Conservation (phyloP, 1,140 invertebrate genomes). For the Zaprionus ornatus region DNA sequence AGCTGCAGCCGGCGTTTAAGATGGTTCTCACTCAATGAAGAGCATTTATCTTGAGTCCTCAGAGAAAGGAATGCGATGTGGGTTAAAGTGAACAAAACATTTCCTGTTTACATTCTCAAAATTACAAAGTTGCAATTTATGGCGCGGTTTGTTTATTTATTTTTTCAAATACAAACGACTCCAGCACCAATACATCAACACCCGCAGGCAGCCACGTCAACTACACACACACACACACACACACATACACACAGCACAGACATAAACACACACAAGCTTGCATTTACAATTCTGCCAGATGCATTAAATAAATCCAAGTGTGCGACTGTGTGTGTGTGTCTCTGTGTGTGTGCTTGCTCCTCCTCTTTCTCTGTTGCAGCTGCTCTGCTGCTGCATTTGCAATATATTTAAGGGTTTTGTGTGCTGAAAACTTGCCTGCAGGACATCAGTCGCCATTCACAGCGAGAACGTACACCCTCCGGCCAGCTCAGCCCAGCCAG, state of each 20-base stretch:
- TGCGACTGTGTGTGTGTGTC: constrained; percentile 5
- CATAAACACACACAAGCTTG: constrained; percentile 39
- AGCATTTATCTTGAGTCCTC: constrained; percentile 11
- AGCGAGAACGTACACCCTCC: constrained; percentile 24
- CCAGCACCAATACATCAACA: neutral
- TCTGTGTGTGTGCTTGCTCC: constrained; percentile 38
- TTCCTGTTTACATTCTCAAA: constrained; percentile 76
- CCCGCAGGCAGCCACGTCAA: neutral
- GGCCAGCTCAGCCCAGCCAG: neutral
- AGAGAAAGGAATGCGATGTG: constrained; percentile 9
- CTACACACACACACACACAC: constrained; percentile 19
- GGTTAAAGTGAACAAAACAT: constrained; percentile 62
- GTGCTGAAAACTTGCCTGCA: constrained; percentile 67
- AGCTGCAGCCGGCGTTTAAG: neutral
- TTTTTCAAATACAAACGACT: constrained; percentile 27
- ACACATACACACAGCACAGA: constrained; percentile 42
- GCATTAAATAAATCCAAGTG: constrained; percentile 15
- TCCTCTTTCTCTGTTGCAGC: neutral
- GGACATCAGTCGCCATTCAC: constrained; percentile 71
- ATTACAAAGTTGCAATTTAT: constrained; percentile 77
- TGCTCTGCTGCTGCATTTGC: constrained; percentile 25
- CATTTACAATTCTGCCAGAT: constrained; percentile 10
- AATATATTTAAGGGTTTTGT: constrained; percentile 71
- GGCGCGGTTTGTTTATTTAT: constrained; percentile 67
- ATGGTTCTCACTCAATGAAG: neutral